A percentile compares a stretch with the other conserved stretches of the same genome.
Evolutionary conservation across 2,797 vertebrate species (phyloP).

Genomic region (Myotis vivesi): DNA sequence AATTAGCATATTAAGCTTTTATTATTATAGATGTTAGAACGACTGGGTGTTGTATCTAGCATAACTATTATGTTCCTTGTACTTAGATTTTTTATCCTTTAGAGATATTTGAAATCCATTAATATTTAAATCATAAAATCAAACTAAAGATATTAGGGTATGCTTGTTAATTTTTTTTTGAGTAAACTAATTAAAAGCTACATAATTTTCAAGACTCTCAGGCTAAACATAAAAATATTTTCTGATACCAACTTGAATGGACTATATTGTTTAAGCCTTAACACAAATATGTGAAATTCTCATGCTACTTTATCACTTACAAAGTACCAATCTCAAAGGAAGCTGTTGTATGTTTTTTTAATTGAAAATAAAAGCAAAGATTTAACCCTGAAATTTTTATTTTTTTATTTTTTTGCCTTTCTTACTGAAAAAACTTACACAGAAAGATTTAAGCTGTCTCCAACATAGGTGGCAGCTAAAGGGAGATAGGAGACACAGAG

Average conservation of each 20-base stretch:
- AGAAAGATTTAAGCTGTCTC: constrained; percentile 23
- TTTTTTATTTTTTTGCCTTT: not conserved
- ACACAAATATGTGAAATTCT: not conserved
- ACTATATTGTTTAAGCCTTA: not conserved
- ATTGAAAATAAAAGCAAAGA: constrained; percentile 23
- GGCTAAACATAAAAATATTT: constrained; percentile 19
- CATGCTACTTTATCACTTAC: not conserved
- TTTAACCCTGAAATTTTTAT: not conserved
- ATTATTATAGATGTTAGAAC: not conserved
- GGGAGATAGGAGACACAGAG: not conserved
- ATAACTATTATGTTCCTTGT: not conserved
- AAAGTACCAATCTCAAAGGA: not conserved
- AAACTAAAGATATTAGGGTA: not conserved
- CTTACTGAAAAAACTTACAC: not conserved
- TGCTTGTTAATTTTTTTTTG: not conserved
- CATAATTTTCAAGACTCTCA: constrained; percentile 20
- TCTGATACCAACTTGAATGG: not conserved
- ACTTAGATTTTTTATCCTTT: not conserved
- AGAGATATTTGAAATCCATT: not conserved
- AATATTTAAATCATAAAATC: constrained; percentile 38
- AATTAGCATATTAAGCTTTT: too few species aligned
- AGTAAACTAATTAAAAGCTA: not conserved
- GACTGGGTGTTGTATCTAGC: not conserved
- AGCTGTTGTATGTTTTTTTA: not conserved
- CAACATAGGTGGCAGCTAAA: not conserved